phyloP scores from a whole-genome alignment of 2,113 vertebrate genomes.

The Pluvialis apricaria region DNA sequence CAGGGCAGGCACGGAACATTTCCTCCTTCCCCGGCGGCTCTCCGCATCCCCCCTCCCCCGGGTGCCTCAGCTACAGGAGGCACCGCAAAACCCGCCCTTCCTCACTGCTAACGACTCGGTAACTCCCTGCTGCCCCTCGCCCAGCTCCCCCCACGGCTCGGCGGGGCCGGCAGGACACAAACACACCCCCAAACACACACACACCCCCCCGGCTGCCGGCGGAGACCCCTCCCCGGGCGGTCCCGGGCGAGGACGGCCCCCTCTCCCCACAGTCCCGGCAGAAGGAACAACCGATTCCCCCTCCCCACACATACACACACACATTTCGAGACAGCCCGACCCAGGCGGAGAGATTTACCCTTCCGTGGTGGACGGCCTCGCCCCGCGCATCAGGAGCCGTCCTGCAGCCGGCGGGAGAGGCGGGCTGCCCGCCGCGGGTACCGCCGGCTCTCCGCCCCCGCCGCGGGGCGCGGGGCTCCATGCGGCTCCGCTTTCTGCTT shows the following conservation, averaged over 20 bases:
- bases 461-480: neutral
- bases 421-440: no score
- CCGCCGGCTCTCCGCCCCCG: neutral
- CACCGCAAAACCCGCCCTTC: neutral
- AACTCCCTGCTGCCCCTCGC: neutral
- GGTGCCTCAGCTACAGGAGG: neutral
- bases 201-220: no score
- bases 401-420: neutral
- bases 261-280: neutral
- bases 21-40: neutral
- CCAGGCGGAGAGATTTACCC: neutral
- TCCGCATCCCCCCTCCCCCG: neutral
- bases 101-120: accelerated
- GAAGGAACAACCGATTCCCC: no score
- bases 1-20: neutral
- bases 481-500: neutral
- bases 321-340: neutral
- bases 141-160: neutral
- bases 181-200: no score
- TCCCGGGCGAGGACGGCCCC: neutral
- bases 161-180: neutral
- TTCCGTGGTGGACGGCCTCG: neutral
- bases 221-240: no score
- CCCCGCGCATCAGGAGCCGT: neutral
- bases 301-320: no score